Conservation (phyloP, 2,113 vertebrate genomes). For the Acanthisitta chloris region DNA sequence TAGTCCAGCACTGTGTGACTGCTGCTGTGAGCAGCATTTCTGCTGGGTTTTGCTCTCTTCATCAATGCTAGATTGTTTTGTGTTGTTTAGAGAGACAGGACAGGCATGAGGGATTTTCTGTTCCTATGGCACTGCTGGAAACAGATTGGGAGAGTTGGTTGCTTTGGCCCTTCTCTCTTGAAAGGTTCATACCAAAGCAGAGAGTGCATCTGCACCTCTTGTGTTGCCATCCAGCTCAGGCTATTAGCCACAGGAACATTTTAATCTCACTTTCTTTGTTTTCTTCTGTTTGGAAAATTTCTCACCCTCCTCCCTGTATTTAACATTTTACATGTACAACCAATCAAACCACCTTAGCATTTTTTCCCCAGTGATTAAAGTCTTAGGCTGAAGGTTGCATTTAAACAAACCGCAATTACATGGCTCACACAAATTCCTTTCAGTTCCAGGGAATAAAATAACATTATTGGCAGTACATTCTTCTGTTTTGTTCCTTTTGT, state of each 20-base stretch:
- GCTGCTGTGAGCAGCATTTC: rapidly evolving
- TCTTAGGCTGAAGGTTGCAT: background rate
- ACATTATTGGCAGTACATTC: background rate
- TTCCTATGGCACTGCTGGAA: background rate
- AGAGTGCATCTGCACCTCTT: background rate
- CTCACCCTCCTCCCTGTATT: background rate
- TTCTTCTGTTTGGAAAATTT: background rate
- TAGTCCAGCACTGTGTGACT: rapidly evolving
- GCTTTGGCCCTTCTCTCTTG: background rate
- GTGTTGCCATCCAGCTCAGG: background rate
- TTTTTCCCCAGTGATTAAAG: background rate
- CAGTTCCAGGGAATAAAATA: background rate
- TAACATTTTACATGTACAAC: background rate
- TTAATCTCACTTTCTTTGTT: background rate
- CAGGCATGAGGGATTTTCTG: background rate
- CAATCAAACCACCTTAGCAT: background rate
- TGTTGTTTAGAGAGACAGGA: background rate
- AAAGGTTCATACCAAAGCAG: background rate
- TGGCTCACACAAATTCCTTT: background rate
- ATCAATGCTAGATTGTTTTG: background rate
- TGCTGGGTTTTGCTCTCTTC: background rate
- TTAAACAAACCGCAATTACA: background rate
- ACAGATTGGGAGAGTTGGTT: background rate
- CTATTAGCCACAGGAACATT: background rate
- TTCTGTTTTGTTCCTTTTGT: background rate